Evolutionary conservation across 1,140 invertebrate species (phyloP).

Genomic region (Metaphire vulgaris): DNA sequence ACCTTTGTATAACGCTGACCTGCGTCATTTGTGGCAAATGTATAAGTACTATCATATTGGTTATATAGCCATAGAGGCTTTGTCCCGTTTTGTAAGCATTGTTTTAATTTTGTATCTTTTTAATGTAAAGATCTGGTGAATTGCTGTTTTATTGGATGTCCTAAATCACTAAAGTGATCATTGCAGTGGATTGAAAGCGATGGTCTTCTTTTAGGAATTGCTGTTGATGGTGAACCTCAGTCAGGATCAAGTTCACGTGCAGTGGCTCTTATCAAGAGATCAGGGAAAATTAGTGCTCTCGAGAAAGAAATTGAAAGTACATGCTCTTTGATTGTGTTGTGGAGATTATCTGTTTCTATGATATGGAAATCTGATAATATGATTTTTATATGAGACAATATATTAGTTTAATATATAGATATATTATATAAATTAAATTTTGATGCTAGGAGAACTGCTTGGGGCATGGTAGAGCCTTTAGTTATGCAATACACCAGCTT

Average conservation of each 20-base stretch:
- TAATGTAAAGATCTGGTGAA: too few relatives aligned
- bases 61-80: too few relatives aligned
- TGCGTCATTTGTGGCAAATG: too few relatives aligned
- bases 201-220: conserved; percentile 70
- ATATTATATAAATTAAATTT: background rate
- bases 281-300: conserved; percentile 86
- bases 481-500: background rate
- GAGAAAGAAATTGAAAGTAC: conserved; percentile 77
- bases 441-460: background rate
- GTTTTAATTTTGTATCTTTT: too few relatives aligned
- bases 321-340: conserved; percentile 5
- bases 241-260: conserved; percentile 57
- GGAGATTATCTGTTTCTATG: background rate
- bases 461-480: background rate
- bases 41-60: too few relatives aligned
- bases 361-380: background rate
- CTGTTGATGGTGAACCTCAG: conserved; percentile 65
- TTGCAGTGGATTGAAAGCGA: too few relatives aligned
- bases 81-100: too few relatives aligned
- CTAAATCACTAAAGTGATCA: too few relatives aligned
- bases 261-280: conserved; percentile 79
- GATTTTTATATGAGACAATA: background rate
- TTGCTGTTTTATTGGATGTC: too few relatives aligned
- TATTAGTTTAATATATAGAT: background rate
- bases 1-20: too few relatives aligned